phyloP scores from a whole-genome alignment of 1,140 invertebrate species.

The Temnothorax curvispinosus region DNA sequence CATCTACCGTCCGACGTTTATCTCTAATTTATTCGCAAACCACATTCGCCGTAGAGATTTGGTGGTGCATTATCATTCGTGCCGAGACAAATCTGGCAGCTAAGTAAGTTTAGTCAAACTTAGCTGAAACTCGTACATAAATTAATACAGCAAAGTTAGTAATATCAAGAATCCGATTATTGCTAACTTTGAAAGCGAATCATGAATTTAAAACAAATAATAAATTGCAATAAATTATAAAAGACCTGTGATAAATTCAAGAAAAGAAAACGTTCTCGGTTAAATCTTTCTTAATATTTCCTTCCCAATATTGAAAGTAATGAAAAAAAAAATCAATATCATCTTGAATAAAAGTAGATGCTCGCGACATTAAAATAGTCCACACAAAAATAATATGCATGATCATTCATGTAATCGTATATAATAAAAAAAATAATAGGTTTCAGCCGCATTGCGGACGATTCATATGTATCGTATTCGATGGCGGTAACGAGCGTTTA shows the following conservation, averaged over 20 bases:
- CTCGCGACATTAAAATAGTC: not conserved
- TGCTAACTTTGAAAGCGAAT: not conserved
- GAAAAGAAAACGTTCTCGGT: not conserved
- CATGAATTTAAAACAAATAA: not conserved
- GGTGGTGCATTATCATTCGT: conserved; percentile 38
- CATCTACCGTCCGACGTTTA: not conserved
- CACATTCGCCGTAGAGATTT: conserved; percentile 26
- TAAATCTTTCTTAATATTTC: not conserved
- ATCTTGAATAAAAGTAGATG: not conserved
- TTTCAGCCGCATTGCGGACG: conserved; percentile 1
- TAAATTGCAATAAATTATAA: not conserved
- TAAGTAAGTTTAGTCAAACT: conserved; percentile 48
- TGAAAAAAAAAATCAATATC: not conserved
- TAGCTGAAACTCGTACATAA: conserved; percentile 5
- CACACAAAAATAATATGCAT: not conserved
- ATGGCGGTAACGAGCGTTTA: conserved; percentile 38
- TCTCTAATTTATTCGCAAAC: conserved; percentile 38
- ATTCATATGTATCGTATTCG: not conserved
- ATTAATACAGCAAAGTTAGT: conserved; percentile 43
- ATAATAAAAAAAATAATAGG: conserved; percentile 11
- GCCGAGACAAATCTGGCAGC: conserved; percentile 35
- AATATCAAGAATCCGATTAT: conserved; percentile 32
- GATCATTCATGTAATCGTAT: not conserved
- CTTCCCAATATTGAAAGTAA: not conserved
- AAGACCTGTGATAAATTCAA: not conserved